phyloP scores from a whole-genome alignment of 2,888 invertebrate species.

The Rhagium mordax region DNA sequence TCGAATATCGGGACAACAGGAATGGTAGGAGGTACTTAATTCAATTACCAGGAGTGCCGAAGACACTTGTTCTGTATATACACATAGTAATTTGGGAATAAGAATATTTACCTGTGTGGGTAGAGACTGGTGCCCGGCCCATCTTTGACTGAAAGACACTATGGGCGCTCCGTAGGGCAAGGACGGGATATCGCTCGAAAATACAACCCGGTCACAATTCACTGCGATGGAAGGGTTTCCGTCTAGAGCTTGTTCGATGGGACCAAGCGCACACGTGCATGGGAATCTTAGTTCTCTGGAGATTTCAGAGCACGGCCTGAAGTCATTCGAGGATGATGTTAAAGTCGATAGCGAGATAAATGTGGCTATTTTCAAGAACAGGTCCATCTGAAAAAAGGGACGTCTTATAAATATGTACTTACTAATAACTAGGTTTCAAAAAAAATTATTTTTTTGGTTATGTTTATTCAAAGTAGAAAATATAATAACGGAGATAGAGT shows the following conservation, averaged over 20 bases:
- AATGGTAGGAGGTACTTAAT: too few relatives aligned
- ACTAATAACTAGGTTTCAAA: neutral
- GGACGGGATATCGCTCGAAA: slow-evolving; percentile 83
- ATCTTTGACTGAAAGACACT: slow-evolving; percentile 83
- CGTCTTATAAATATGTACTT: too few relatives aligned
- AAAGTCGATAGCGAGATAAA: slow-evolving; percentile 33
- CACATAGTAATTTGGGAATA: too few relatives aligned
- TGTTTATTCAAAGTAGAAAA: too few relatives aligned
- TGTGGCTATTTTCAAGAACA: slow-evolving; percentile 36
- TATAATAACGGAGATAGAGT: too few relatives aligned
- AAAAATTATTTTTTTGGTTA: too few relatives aligned
- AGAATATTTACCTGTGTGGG: slow-evolving; percentile 79
- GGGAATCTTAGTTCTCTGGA: slow-evolving; percentile 84
- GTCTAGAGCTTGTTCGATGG: slow-evolving; percentile 70
- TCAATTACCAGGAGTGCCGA: too few relatives aligned
- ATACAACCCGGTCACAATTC: slow-evolving; percentile 89
- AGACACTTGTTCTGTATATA: too few relatives aligned
- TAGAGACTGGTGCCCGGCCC: slow-evolving; percentile 86
- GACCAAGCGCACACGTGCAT: slow-evolving; percentile 75
- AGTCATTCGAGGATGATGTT: slow-evolving; percentile 48
- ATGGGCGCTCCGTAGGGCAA: slow-evolving; percentile 87
- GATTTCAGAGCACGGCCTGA: slow-evolving; percentile 81
- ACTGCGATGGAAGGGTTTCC: slow-evolving; percentile 76
- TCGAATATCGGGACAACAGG: too few relatives aligned
- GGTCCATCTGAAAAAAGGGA: slow-evolving; percentile 56